Evolutionary conservation across 1,140 invertebrate species (phyloP).

Genomic region (Trichonephila inaurata): DNA sequence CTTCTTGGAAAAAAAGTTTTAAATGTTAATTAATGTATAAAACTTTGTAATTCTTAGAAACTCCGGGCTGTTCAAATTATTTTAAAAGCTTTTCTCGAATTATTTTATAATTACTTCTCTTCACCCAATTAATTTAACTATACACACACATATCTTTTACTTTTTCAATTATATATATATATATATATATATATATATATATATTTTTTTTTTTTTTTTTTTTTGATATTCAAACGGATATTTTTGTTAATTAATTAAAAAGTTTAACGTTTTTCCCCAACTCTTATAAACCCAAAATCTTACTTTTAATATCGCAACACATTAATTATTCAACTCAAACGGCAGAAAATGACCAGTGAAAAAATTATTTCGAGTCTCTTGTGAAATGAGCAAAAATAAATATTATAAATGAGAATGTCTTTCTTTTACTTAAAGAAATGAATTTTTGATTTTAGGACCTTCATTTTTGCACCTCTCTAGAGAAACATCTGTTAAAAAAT

Average conservation of each 20-base stretch:
- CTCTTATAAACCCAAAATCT: not conserved
- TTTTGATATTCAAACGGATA: not conserved
- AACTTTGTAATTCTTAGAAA: too few relatives aligned
- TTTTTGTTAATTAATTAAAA: not conserved
- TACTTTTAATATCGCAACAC: not conserved
- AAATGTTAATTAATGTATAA: too few relatives aligned
- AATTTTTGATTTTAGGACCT: not conserved
- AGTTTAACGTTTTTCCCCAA: not conserved
- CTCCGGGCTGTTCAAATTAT: too few relatives aligned
- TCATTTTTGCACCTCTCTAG: too few relatives aligned
- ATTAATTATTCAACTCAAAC: not conserved
- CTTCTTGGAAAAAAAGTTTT: too few relatives aligned
- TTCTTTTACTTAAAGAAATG: not conserved
- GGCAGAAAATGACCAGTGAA: not conserved
- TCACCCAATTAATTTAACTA: too few relatives aligned
- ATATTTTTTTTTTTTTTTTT: too few relatives aligned
- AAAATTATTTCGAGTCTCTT: not conserved
- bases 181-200: too few relatives aligned
- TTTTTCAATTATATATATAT: too few relatives aligned
- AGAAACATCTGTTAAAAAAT: not conserved
- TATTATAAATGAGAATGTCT: not conserved
- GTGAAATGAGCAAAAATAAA: not conserved
- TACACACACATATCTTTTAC: too few relatives aligned
- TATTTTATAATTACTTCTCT: too few relatives aligned
- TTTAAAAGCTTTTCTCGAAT: too few relatives aligned